Conservation (phyloP, 1,140 invertebrate species). For the Brachionus asplanchnoidis region DNA sequence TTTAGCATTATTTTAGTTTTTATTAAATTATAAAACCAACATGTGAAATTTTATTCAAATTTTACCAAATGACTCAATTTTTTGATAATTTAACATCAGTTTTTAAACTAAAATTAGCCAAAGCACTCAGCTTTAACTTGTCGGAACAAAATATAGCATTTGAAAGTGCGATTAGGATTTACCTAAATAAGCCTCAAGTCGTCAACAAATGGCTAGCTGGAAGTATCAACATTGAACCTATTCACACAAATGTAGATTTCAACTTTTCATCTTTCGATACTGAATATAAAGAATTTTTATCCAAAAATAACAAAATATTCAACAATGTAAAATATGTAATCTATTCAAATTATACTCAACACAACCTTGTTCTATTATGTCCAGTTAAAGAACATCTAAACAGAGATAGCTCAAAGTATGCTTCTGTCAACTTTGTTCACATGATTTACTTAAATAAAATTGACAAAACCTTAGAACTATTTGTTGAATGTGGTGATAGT, state of each 20-base stretch:
- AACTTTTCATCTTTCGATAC: neutral
- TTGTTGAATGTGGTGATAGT: neutral
- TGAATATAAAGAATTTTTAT: slow-evolving; percentile 27
- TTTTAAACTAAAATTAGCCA: neutral
- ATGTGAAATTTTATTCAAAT: neutral
- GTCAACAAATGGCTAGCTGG: slow-evolving; percentile 38
- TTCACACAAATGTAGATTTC: neutral
- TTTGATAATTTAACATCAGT: neutral
- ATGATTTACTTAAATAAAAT: neutral
- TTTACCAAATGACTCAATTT: neutral
- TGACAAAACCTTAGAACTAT: neutral
- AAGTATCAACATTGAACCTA: neutral
- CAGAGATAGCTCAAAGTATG: neutral
- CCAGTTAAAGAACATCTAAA: neutral
- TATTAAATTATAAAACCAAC: neutral
- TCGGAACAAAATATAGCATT: neutral
- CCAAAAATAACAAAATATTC: slow-evolving; percentile 17
- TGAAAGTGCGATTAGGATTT: slow-evolving; percentile 25
- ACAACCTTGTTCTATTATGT: neutral
- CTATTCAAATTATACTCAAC: neutral
- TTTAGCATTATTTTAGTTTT: neutral
- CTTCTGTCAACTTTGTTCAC: neutral
- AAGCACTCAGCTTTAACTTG: neutral
- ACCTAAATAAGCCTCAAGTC: slow-evolving; percentile 27
- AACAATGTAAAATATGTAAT: slow-evolving; percentile 14